Evolutionary conservation across 2,797 vertebrate species (phyloP).

Genomic region (Sebastes kiyomatsui): DNA sequence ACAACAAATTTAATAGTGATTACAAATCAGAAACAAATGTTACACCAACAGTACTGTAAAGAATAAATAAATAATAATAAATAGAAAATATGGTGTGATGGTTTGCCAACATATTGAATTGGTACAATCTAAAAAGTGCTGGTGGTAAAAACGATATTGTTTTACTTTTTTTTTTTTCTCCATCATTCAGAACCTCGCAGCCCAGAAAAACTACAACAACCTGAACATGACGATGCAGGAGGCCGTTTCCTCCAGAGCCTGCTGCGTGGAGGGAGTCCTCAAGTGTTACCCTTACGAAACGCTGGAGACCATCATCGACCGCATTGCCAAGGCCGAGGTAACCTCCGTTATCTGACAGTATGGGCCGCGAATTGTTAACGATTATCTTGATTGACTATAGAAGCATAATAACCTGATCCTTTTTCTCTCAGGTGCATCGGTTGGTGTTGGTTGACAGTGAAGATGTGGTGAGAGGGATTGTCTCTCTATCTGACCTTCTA

Average conservation of each 20-base stretch:
- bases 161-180: neutral
- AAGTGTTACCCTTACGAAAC: conserved; percentile 93
- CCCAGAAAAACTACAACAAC: conserved; percentile 95
- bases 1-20: neutral
- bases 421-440: conserved; percentile 89
- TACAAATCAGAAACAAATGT: neutral
- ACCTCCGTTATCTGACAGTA: neutral
- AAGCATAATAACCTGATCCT: neutral
- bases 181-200: conserved; percentile 90
- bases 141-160: neutral
- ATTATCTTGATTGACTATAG: neutral
- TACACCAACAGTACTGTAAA: neutral
- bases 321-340: conserved; percentile 93
- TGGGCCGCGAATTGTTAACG: neutral
- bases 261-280: conserved; percentile 92
- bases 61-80: neutral
- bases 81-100: neutral
- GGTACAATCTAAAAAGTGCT: neutral
- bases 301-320: conserved; percentile 91
- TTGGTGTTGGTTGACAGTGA: conserved; percentile 92
- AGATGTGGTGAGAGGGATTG: conserved; percentile 88
- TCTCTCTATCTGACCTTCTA: conserved; percentile 96
- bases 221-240: conserved; percentile 92
- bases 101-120: neutral
- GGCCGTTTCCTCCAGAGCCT: conserved; percentile 81